Percentiles rank a stretch among this genome's conserved stretches.
Evolutionary conservation across 2,113 vertebrate species (phyloP).

Genomic region (Colaptes auratus): DNA sequence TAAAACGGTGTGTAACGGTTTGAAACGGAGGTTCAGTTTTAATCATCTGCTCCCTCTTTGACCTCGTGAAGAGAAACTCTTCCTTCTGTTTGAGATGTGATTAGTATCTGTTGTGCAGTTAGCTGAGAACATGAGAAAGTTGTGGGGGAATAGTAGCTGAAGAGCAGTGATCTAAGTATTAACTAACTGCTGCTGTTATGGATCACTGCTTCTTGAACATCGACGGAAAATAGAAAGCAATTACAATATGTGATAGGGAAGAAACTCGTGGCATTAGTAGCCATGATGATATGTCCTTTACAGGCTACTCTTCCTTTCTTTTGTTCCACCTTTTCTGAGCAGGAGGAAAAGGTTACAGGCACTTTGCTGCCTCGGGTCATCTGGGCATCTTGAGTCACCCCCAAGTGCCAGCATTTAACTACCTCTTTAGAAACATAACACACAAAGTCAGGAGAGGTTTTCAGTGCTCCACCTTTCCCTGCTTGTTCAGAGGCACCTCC

Average conservation of each 20-base stretch:
- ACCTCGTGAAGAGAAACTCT: not conserved
- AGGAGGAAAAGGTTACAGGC: not conserved
- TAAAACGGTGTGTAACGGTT: not conserved
- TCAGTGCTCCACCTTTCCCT: not conserved
- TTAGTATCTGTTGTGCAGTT: not conserved
- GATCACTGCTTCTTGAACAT: constrained; percentile 11
- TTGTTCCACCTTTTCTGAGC: not conserved
- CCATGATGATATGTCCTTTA: not conserved
- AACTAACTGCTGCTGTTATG: constrained; percentile 17
- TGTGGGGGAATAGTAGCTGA: not conserved
- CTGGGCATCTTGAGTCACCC: not conserved
- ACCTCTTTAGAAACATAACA: not conserved
- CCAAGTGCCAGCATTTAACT: not conserved
- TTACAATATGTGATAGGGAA: not conserved
- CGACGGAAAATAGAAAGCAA: not conserved
- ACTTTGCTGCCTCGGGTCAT: not conserved
- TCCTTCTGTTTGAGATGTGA: not conserved
- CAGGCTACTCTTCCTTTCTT: not conserved
- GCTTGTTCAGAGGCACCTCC: not conserved
- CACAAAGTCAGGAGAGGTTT: not conserved
- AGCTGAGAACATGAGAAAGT: not conserved
- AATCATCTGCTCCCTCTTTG: not conserved
- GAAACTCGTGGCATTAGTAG: not conserved
- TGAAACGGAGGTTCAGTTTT: not conserved
- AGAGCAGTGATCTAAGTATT: not conserved